Conservation (phyloP, 2,888 invertebrate species). For the Choreutis nemorana region DNA sequence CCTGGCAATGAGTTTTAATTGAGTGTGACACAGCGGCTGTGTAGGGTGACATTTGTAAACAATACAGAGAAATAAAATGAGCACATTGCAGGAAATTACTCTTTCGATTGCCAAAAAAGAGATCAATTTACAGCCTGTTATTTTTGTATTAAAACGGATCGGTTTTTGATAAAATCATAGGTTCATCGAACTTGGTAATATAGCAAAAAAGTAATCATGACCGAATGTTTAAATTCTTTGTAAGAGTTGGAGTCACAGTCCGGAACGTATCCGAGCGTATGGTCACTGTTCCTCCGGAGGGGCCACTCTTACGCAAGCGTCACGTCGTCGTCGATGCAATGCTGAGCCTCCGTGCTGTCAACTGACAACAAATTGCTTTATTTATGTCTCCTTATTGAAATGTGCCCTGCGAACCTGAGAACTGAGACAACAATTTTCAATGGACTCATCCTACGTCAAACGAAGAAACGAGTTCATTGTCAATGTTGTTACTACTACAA, state of each 20-base stretch:
- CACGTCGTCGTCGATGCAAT: too few species aligned
- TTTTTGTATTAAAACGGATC: slow-evolving; percentile 16
- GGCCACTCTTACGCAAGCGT: too few species aligned
- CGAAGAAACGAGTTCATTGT: too few species aligned
- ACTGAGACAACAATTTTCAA: too few species aligned
- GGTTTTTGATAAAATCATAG: slow-evolving; percentile 19
- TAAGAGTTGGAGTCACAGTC: slow-evolving; percentile 18
- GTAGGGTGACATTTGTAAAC: slow-evolving; percentile 39
- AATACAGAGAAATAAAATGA: too few species aligned
- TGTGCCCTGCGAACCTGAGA: slow-evolving; percentile 12
- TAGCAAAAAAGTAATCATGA: slow-evolving; percentile 19
- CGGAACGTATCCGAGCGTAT: slow-evolving; percentile 12
- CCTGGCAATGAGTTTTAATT: slow-evolving; percentile 61
- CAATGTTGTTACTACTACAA: too few species aligned
- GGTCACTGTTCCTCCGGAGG: slow-evolving; percentile 14
- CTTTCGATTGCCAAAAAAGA: too few species aligned
- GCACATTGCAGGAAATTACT: too few species aligned
- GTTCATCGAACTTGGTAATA: too few species aligned
- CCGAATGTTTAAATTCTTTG: slow-evolving; percentile 11
- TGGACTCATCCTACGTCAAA: too few species aligned
- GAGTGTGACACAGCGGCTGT: slow-evolving; percentile 50
- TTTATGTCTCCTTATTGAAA: slow-evolving; percentile 34
- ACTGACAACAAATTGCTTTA: slow-evolving; percentile 34
- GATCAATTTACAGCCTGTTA: too few species aligned
- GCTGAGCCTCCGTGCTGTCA: slow-evolving; percentile 16